Percentiles rank a stretch among this genome's conserved stretches.
phyloP scores from a whole-genome alignment of 2,113 vertebrate genomes.

The Cervus canadensis region DNA sequence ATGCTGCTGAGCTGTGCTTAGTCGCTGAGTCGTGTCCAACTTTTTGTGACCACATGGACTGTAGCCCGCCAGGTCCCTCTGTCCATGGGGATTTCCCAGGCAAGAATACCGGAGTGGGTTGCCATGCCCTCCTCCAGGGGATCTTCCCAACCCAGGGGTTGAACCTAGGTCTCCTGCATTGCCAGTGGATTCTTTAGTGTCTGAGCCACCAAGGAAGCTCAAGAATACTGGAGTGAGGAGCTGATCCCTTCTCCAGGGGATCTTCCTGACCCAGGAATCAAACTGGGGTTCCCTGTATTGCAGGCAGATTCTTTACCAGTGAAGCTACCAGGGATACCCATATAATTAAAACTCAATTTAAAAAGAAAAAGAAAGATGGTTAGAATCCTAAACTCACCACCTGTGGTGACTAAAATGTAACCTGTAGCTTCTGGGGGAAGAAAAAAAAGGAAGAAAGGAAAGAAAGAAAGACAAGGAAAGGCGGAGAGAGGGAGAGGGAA shows the following conservation, averaged over 20 bases:
- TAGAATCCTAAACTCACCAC: conserved; percentile 45
- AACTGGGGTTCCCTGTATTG: background rate
- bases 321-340: background rate
- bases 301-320: background rate
- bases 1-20: background rate
- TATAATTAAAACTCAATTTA: background rate
- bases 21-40: background rate
- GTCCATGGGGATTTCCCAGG: background rate
- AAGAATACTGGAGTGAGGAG: background rate
- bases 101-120: background rate
- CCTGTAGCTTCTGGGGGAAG: conserved; percentile 25
- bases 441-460: background rate
- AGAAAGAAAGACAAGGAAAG: background rate
- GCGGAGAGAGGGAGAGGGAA: background rate
- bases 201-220: background rate
- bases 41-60: background rate
- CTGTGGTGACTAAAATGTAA: conserved; percentile 73
- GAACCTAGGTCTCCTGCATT: background rate
- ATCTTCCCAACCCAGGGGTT: background rate
- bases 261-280: background rate
- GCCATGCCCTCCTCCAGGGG: background rate
- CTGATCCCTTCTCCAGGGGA: background rate
- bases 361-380: background rate
- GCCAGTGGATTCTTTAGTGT: background rate
- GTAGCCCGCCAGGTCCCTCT: background rate